Percentiles rank a stretch among this genome's conserved stretches.
Conservation (phyloP, 2,888 invertebrate genomes). For the Phymatocera aterrima region DNA sequence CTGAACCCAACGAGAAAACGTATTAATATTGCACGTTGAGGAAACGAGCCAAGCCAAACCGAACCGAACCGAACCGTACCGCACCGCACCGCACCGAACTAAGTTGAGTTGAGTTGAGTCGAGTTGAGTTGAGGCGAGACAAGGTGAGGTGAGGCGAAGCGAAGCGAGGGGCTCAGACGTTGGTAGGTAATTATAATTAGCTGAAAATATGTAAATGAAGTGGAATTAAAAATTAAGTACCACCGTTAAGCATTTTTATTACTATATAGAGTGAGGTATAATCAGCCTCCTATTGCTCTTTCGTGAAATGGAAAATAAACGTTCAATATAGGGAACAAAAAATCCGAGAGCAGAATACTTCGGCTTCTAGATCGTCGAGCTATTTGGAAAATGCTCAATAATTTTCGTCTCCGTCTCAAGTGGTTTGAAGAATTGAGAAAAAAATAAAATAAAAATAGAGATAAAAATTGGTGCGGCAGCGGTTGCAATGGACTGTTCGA, state of each 20-base stretch:
- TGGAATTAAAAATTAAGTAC: conserved; percentile 29
- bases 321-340: too few relatives aligned
- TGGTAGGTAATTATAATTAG: conserved; percentile 22
- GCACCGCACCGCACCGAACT: too few relatives aligned
- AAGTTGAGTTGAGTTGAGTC: too few relatives aligned
- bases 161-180: not conserved
- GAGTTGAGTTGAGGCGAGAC: too few relatives aligned
- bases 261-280: not conserved
- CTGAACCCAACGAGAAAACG: not conserved
- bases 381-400: not conserved
- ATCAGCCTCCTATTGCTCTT: not conserved
- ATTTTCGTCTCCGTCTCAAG: not conserved
- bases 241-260: conserved; percentile 18
- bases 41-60: not conserved
- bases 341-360: not conserved
- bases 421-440: not conserved
- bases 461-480: not conserved
- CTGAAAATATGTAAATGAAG: conserved; percentile 20
- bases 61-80: too few relatives aligned
- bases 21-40: conserved; percentile 25
- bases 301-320: not conserved
- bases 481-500: conserved; percentile 50
- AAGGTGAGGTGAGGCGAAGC: too few relatives aligned
- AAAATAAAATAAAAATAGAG: not conserved
- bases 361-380: not conserved